Base-by-base conservation (phyloP, 2,113 vertebrate genomes). In the Xenopus borealis region DNA sequence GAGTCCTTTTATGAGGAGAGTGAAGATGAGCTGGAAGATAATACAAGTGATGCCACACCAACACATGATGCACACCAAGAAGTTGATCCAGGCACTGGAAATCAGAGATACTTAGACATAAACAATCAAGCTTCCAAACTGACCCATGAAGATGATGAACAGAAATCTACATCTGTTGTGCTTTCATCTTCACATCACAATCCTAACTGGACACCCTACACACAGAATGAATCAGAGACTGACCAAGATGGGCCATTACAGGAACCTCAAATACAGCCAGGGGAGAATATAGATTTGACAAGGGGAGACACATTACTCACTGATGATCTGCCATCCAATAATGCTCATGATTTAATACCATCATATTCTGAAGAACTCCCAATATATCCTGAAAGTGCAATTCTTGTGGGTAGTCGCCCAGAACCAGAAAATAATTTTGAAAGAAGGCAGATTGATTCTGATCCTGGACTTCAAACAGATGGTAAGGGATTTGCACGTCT, bases 391-490 rank as follows among this genome's bases (percentile, higher is more conserved):
- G 1, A 23, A 0, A 23, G 71, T 23, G 74, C 79, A 0, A 27
- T 1, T 1, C 23, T 82, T 46, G 57, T 0, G 44, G 81, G 70
- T 16, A 44, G 79, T 30, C 59, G 75, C 78, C 81, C 86, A 1
- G 61, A 80, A 27, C 71, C 79, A 0, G 77, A 80, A 33, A 82
- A 33, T 45, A 82, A 83, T 75, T 86, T 75, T 0, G 86, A 87
- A 33, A 40, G 33, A 40, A 86, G 85, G 1, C 85, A 92, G 2
- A 88, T 95, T 0, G 90, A 85, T 0, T 94, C 94, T 7, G 89
- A 93, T 0, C 75, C 89, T 14, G 63, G 88, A 65, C 87, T 94
- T 55, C 90, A 94, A 75, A 87, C 91, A 0, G 90, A 93, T 13
- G 95, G 95, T 98, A 87, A 93, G 90, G 0, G 12, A 8, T 7